Evolutionary conservation across 2,888 invertebrate species (phyloP).

Genomic region (Ypsolopha sequella): DNA sequence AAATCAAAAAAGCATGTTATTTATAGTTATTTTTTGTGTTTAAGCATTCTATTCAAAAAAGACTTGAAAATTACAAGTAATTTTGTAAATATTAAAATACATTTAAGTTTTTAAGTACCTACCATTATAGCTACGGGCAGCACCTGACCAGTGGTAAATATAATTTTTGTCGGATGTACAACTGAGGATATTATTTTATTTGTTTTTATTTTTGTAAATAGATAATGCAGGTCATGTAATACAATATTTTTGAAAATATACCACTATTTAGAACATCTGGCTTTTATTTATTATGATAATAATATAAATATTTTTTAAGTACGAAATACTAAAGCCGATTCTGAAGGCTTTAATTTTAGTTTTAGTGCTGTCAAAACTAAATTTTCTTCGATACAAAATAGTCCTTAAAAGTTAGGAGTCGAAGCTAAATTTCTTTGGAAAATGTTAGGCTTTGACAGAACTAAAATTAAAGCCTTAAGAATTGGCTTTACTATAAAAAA

Average conservation of each 20-base stretch:
- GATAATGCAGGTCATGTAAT: conserved; percentile 66
- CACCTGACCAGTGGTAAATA: background rate
- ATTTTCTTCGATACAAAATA: too few species aligned
- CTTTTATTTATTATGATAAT: conserved; percentile 16
- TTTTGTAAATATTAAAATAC: background rate
- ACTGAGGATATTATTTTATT: conserved; percentile 37
- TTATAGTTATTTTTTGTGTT: too few species aligned
- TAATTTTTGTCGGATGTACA: conserved; percentile 31
- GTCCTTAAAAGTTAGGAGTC: too few species aligned
- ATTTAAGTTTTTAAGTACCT: background rate
- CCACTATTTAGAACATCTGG: conserved; percentile 57
- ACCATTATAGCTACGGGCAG: background rate
- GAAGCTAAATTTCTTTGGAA: too few species aligned
- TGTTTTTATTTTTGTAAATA: conserved; percentile 63
- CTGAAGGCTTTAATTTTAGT: too few species aligned
- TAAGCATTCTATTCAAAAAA: background rate
- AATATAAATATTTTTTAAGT: background rate
- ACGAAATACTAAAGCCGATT: too few species aligned
- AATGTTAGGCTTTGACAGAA: too few species aligned
- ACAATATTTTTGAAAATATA: conserved; percentile 70
- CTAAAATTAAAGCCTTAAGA: too few species aligned
- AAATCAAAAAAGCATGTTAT: too few species aligned
- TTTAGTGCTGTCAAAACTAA: too few species aligned
- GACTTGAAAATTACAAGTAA: background rate
- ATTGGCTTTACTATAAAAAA: too few species aligned